Percentiles rank a stretch among this genome's conserved stretches.
These are phyloP conservation scores for Ormyrus nitidulus DNA, from an alignment of 2,888 invertebrate genomes.

Conservation along the genomic window DNA sequence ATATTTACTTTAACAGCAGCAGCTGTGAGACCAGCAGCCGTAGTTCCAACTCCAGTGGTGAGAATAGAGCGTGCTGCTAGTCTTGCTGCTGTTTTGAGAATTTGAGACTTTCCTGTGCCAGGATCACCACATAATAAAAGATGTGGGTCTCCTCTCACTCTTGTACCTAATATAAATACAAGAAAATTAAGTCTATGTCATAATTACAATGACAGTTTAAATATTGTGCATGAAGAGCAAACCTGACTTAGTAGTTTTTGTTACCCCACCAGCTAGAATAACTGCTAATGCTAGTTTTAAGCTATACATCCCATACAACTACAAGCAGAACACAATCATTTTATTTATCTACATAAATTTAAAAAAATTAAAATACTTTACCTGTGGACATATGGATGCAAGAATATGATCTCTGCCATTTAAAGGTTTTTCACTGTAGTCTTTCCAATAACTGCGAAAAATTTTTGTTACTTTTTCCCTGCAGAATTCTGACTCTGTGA, in stretches of 20 bases:
- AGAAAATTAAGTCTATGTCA: neutral
- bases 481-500: conserved; percentile 66
- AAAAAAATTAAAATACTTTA: conserved; percentile 67
- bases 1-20: conserved; percentile 86
- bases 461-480: conserved; percentile 80
- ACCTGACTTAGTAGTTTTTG: conserved; percentile 75
- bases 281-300: conserved; percentile 91
- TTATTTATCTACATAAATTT: neutral
- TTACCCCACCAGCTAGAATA: conserved; percentile 79
- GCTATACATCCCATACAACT: conserved; percentile 91
- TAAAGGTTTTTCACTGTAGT: conserved; percentile 80
- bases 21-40: conserved; percentile 92
- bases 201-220: neutral
- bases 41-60: conserved; percentile 91
- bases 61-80: conserved; percentile 85
- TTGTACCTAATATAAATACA: conserved; percentile 72
- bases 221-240: neutral
- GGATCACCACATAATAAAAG: conserved; percentile 91
- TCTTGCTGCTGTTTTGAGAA: conserved; percentile 84
- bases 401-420: conserved; percentile 87
- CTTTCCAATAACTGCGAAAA: conserved; percentile 85
- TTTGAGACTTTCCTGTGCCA: conserved; percentile 92
- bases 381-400: conserved; percentile 89
- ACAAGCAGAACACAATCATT: conserved; percentile 26
- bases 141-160: conserved; percentile 88